Evolutionary conservation across 2,888 invertebrate genomes (phyloP), one percentile per base, ranked within the genome.

Genomic region (Eristalis tenax): DNA sequence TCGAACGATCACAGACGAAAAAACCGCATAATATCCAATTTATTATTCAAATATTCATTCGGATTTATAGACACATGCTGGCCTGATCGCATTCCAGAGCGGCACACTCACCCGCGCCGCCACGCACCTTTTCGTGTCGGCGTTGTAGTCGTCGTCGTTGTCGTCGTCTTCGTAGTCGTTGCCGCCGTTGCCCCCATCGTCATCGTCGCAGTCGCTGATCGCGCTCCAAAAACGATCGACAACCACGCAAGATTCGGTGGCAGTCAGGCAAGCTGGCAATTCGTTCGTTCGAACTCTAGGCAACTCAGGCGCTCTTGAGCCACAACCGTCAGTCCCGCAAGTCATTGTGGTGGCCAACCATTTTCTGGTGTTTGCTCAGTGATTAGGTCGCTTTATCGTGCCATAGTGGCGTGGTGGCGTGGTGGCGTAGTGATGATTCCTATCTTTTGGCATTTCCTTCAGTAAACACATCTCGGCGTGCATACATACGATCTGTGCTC

Each of bases 81-180:
- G 71, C 73, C 73, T 77, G 77, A 83, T 83, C 83, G 77, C 83
- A 83, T 83, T 83, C 83, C 83, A 73, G 66, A 73, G 68, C 28
- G 71, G 43, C 71, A 77, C 71, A 71, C 83, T 83, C 77, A 71
- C 68, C 71, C 71, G 66, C 70, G n/a, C 74, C 69, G 22, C 74
- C 73, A 50, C 65, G 65, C 65, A 65, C 71, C 78, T 65, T 71
- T 28, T n/a, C 38, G 38, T 65, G n/a, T 59, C 40, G 40, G 43
- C n/a, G 2, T 15, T 10, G 40, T 13, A 6, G 50, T n/a, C 50
- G 59, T 59, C 26, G 26, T 59, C 59, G 13, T 5, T 15, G 26
- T 26, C 15, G 18, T 23, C 10, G 59, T 59, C 13, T 26, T 64
- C 38, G 32, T 61, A 15, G 61, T 15, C 61, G 23, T 43, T 18